Conservation (phyloP, 2,113 vertebrate genomes). For the Corythoichthys intestinalis region DNA sequence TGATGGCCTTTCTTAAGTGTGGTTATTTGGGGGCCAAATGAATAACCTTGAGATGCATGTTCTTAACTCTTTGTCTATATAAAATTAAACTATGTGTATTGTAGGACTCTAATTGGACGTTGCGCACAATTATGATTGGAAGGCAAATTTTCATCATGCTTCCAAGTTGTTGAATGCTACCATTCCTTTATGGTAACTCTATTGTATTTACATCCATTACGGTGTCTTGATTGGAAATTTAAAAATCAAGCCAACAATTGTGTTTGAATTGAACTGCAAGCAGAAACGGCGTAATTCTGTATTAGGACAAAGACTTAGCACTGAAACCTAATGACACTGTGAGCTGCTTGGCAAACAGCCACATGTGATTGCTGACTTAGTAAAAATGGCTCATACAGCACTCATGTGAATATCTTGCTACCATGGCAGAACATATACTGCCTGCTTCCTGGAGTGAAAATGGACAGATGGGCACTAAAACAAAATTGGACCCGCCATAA, state of each 20-base stretch:
- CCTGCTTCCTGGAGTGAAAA: background rate
- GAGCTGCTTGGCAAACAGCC: conserved; percentile 44
- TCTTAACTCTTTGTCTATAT: background rate
- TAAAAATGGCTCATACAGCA: conserved; percentile 37
- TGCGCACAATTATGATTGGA: background rate
- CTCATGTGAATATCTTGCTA: conserved; percentile 27
- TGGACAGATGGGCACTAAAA: conserved; percentile 4
- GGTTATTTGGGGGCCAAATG: background rate
- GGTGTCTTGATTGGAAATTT: too few relatives aligned
- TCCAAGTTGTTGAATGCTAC: too few relatives aligned
- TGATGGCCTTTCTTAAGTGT: background rate
- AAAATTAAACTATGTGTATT: background rate
- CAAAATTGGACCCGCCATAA: background rate
- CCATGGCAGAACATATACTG: conserved; percentile 1
- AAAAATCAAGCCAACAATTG: background rate
- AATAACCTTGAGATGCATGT: background rate
- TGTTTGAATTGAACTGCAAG: background rate
- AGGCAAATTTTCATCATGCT: too few relatives aligned
- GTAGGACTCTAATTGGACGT: background rate
- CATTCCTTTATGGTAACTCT: too few relatives aligned
- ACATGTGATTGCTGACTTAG: conserved; percentile 50
- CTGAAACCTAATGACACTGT: conserved; percentile 27
- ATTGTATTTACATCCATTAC: too few relatives aligned
- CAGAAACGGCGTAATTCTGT: conserved; percentile 25
- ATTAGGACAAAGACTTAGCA: conserved; percentile 25